Evolutionary conservation across 2,888 invertebrate species (phyloP), one percentile per base, ranked within the genome.

Genomic region (Drosophila mulleri): DNA sequence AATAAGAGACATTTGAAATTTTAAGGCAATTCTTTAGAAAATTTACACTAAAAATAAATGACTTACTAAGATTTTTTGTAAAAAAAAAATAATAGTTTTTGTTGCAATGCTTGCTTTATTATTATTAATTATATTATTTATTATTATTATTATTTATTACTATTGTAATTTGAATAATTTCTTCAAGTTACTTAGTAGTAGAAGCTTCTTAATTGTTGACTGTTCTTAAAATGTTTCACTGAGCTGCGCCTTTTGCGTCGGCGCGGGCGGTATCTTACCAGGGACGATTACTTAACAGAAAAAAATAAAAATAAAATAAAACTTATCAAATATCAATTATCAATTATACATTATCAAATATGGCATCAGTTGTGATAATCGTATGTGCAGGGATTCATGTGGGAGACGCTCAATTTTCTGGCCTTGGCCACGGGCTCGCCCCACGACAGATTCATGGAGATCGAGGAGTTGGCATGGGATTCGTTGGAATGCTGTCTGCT

Each of bases 391-490:
- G 85, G 80, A 75, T 88, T 87, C 14, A 83, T 62, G 53, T 89
- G 88, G 6, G 76, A 61, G 18, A 72, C 59, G 41, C 75, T 78
- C 14, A 88, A 32, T 50, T 87, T 87, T 20, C 82, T 63, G 2
- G 76, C 62, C 61, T 90, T 89, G 48, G 83, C 71, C 35, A 58
- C 73, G 0, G 87, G 90, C 23, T 89, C 89, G n/a, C 88, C 89
- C 89, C 90, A 89, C 6, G 76, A 23, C 0, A 89, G 65, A 67
- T 89, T 90, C 85, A 88, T 80, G 5, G 74, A 66, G n/a, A 74
- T 39, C 9, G 65, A 60, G 20, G 77, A 48, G 29, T 18, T 63
- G 58, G 39, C 66, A 45, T 39, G 44, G 1, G 62, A n/a, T 8
- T 56, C 62, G 16, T 53, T 41, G 53, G 37, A 59, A 4, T 23